Conservation (phyloP, 2,113 vertebrate species). For the Periophthalmodon schlosseri region DNA sequence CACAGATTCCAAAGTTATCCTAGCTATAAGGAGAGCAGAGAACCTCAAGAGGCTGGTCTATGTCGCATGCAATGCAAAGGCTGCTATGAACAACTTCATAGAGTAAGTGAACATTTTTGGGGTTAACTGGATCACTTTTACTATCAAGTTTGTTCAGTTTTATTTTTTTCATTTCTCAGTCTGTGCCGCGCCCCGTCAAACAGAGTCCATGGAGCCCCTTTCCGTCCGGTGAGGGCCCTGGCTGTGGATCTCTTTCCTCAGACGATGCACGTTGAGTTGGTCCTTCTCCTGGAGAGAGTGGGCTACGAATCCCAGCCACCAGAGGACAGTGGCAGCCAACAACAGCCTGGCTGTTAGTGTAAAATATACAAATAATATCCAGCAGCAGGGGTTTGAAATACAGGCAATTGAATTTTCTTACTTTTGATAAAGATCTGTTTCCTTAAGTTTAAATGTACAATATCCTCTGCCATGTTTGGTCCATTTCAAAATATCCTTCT, state of each 20-base stretch:
- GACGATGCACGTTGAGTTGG: constrained; percentile 90
- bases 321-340: constrained; percentile 12
- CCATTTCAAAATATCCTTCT: neutral
- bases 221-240: constrained; percentile 85
- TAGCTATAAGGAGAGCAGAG: constrained; percentile 89
- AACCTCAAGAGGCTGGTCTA: constrained; percentile 91
- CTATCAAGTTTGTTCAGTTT: neutral
- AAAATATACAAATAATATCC: neutral
- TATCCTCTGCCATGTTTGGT: neutral
- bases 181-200: constrained; percentile 92
- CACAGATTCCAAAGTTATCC: constrained; percentile 95
- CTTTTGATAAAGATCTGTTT: neutral
- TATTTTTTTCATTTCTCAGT: constrained; percentile 29
- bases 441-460: neutral
- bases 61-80: constrained; percentile 93
- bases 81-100: constrained; percentile 94
- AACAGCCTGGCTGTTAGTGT: constrained; percentile 5
- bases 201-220: constrained; percentile 86
- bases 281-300: constrained; percentile 88
- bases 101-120: constrained; percentile 84
- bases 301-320: constrained; percentile 68
- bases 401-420: neutral
- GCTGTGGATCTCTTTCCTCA: constrained; percentile 96
- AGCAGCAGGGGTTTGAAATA: neutral
- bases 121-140: neutral